phyloP scores from a whole-genome alignment of 2,797 vertebrate genomes.

The Gephyroberyx darwinii region DNA sequence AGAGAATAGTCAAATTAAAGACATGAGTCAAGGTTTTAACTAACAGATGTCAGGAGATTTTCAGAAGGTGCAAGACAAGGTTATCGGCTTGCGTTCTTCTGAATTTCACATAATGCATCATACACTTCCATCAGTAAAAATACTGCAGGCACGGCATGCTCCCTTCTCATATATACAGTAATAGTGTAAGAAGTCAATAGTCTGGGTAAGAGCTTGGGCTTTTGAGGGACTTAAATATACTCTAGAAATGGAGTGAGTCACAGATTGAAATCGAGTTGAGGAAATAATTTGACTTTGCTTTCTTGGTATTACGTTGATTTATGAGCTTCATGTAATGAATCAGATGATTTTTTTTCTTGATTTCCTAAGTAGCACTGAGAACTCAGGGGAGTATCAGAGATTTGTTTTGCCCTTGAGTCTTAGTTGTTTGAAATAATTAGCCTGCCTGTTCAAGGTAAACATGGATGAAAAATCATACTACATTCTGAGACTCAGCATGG shows the following conservation, averaged over 20 bases:
- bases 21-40: constrained; percentile 15
- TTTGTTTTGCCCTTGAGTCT: constrained; percentile 1
- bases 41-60: not conserved
- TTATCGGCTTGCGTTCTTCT: not conserved
- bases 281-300: no score
- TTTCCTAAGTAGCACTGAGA: constrained; percentile 16
- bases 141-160: no score
- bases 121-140: no score
- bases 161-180: no score
- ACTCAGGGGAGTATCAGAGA: constrained; percentile 3
- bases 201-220: no score
- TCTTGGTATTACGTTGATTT: not conserved
- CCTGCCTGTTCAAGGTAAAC: not conserved
- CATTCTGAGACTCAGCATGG: not conserved
- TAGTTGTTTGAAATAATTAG: constrained; percentile 11
- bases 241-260: no score
- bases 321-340: not conserved
- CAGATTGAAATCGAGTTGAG: no score
- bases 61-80: constrained; percentile 4
- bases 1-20: constrained; percentile 27
- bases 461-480: constrained; percentile 14
- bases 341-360: not conserved
- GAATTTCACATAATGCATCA: no score
- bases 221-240: no score
- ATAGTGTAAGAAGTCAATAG: no score